phyloP scores from a whole-genome alignment of 2,113 vertebrate genomes.

The Neogobius melanostomus region DNA sequence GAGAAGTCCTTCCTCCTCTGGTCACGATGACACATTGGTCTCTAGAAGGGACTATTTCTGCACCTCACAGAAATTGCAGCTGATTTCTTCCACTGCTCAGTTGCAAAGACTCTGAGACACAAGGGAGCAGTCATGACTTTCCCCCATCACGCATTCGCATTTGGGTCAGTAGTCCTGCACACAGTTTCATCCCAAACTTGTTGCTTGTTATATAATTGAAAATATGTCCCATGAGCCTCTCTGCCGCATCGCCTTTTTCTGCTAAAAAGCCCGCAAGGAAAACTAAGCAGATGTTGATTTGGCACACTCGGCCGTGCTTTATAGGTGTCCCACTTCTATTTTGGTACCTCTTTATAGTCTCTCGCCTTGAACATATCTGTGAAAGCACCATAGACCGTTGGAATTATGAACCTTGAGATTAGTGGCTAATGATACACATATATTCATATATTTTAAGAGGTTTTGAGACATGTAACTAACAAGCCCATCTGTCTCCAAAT shows the following conservation, averaged over 20 bases:
- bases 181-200: background rate
- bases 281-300: constrained; percentile 12
- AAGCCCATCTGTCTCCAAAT: background rate
- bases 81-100: constrained; percentile 5
- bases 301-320: background rate
- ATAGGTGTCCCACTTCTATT: background rate
- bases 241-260: background rate
- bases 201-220: constrained; percentile 8
- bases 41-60: constrained; percentile 1
- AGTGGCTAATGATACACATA: background rate
- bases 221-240: background rate
- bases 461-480: background rate
- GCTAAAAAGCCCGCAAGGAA: constrained; percentile 3
- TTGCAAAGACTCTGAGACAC: background rate
- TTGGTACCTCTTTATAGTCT: constrained; percentile 4
- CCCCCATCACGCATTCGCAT: background rate
- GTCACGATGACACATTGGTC: constrained; percentile 1
- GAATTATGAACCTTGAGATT: background rate
- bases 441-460: background rate
- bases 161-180: constrained; percentile 2
- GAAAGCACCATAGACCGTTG: background rate
- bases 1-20: background rate
- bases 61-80: background rate
- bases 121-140: constrained; percentile 3
- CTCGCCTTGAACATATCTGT: background rate